Percentiles rank a stretch among this genome's conserved stretches.
phyloP scores from a whole-genome alignment of 2,888 invertebrate species.

The Fissipunctia ypsillon region DNA sequence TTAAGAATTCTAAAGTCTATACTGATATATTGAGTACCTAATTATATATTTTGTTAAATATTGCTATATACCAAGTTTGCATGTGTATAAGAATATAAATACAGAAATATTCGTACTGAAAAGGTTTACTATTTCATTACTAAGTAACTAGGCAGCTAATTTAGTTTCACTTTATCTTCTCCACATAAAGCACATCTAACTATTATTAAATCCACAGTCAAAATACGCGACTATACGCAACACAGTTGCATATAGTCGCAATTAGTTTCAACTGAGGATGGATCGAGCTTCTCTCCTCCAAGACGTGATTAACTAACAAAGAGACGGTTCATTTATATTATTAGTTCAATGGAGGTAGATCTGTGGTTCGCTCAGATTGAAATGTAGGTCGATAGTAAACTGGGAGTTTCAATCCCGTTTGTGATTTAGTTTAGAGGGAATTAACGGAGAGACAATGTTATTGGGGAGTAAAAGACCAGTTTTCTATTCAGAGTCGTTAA shows the following conservation, averaged over 20 bases:
- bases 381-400: slow-evolving; percentile 50
- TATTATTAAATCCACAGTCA: slow-evolving; percentile 28
- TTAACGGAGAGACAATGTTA: slow-evolving; percentile 16
- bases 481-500: not conserved
- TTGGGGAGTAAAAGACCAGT: not conserved
- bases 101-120: too few relatives aligned
- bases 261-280: slow-evolving; percentile 56
- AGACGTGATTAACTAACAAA: slow-evolving; percentile 61
- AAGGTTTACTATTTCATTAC: too few relatives aligned
- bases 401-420: slow-evolving; percentile 31
- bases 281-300: slow-evolving; percentile 52
- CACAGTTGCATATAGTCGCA: slow-evolving; percentile 43
- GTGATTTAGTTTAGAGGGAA: slow-evolving; percentile 35
- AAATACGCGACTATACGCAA: not conserved
- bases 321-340: slow-evolving; percentile 60
- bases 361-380: slow-evolving; percentile 31
- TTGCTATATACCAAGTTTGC: too few relatives aligned
- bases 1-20: too few relatives aligned
- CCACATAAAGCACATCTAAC: slow-evolving; percentile 22
- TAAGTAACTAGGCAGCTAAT: slow-evolving; percentile 6
- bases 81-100: too few relatives aligned
- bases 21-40: too few relatives aligned
- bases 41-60: too few relatives aligned
- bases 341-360: slow-evolving; percentile 52
- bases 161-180: slow-evolving; percentile 11